phyloP scores from a whole-genome alignment of 1,140 invertebrate species.

The Cydia fagiglandana region DNA sequence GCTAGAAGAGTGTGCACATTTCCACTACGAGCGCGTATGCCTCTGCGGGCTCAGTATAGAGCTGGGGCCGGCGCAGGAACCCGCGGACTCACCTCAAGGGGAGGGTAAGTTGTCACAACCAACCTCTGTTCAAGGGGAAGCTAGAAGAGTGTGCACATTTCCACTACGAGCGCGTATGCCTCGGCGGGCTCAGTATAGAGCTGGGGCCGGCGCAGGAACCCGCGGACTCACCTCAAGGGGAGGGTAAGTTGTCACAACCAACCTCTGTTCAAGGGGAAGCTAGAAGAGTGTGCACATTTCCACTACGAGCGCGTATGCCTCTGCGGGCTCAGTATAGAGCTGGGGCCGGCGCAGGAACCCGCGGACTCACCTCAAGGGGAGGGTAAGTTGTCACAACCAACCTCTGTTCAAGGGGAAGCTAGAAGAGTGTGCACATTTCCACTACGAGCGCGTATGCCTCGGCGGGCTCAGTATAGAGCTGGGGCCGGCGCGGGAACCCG shows the following conservation, averaged over 20 bases:
- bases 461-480: constrained; percentile 83
- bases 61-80: constrained; percentile 45
- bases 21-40: constrained; percentile 97
- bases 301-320: constrained; percentile 97
- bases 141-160: constrained; percentile 99
- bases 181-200: constrained; percentile 85
- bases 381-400: too few relatives aligned
- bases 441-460: constrained; percentile 96
- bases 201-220: constrained; percentile 46
- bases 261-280: too few relatives aligned
- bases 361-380: too few relatives aligned
- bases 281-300: constrained; percentile 77
- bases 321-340: constrained; percentile 82
- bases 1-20: constrained; percentile 61
- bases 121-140: constrained; percentile 79
- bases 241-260: constrained; percentile 16
- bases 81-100: background rate
- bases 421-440: constrained; percentile 99
- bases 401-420: constrained; percentile 84
- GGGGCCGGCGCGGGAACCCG: constrained; percentile 42
- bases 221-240: constrained; percentile 1
- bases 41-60: constrained; percentile 85
- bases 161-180: constrained; percentile 96
- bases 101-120: too few relatives aligned
- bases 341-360: constrained; percentile 44